Conservation (phyloP, 2,888 invertebrate genomes). For the Drosophila histrio region DNA sequence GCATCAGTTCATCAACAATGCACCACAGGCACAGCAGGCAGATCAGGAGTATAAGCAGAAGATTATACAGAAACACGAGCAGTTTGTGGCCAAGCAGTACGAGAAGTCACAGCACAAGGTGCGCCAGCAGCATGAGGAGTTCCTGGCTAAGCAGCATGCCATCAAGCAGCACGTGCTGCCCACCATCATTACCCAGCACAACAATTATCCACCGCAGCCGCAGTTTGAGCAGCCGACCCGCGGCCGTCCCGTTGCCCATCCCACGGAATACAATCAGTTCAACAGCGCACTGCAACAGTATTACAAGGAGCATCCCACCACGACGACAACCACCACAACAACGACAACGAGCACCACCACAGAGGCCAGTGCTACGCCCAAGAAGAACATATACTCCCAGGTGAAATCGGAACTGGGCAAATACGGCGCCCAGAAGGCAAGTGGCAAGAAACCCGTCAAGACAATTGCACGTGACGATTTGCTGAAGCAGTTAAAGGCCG, state of each 20-base stretch:
- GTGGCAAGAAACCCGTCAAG: conserved; percentile 84
- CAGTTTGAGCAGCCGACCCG: conserved; percentile 81
- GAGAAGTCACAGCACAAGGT: conserved; percentile 91
- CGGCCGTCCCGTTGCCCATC: conserved; percentile 85
- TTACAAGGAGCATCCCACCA: conserved; percentile 89
- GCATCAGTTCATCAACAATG: conserved; percentile 58
- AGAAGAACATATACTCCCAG: conserved; percentile 87
- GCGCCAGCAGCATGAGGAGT: conserved; percentile 89
- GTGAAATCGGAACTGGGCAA: conserved; percentile 85
- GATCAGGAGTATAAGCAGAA: conserved; percentile 90
- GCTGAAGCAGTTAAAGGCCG: conserved; percentile 90
- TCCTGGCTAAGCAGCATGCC: conserved; percentile 89
- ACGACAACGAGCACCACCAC: conserved; percentile 87
- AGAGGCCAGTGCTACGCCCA: conserved; percentile 85
- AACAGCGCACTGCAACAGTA: conserved; percentile 88
- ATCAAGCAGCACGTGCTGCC: conserved; percentile 85
- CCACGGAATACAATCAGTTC: conserved; percentile 87
- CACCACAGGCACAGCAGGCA: conserved; percentile 60
- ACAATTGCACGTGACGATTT: conserved; percentile 89
- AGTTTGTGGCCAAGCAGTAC: conserved; percentile 91
- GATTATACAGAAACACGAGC: conserved; percentile 90
- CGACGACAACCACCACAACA: conserved; percentile 88
- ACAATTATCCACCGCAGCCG: conserved; percentile 67
- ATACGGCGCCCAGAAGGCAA: conserved; percentile 66
- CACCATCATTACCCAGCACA: conserved; percentile 83